These are phyloP conservation scores for Drosophila niveifrons DNA, from an alignment of 2,888 invertebrate genomes.

Conservation along the genomic window DNA sequence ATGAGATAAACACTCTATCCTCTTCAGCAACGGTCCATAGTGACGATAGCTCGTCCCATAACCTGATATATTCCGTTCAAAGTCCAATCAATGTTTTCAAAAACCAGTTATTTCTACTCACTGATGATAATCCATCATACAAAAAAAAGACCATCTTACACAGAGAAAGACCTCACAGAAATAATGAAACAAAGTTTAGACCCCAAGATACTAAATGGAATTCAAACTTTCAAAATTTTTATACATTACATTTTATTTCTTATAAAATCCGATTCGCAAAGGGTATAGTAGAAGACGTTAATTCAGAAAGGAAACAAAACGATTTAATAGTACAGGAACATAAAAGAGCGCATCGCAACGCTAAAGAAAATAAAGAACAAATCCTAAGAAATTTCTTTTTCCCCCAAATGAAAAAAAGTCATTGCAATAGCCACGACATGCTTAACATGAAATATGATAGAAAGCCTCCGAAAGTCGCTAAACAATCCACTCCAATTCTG, in stretches of 20 bases:
- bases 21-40: background rate
- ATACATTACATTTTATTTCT: slow-evolving; percentile 11
- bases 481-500: background rate
- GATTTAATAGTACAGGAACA: slow-evolving; percentile 17
- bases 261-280: background rate
- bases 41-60: background rate
- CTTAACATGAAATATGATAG: background rate
- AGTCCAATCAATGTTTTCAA: background rate
- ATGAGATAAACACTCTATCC: background rate
- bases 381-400: background rate
- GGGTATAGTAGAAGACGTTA: background rate
- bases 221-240: background rate
- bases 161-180: background rate
- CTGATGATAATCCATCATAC: background rate
- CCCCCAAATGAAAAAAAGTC: background rate
- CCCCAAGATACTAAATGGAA: background rate
- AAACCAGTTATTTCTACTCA: background rate
- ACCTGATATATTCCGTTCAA: background rate
- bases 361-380: slow-evolving; percentile 33
- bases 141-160: background rate
- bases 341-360: slow-evolving; percentile 35
- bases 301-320: slow-evolving; percentile 8
- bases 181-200: background rate
- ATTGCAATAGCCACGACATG: background rate
- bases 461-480: background rate